Evolutionary conservation across 2,888 invertebrate genomes (phyloP).

Genomic region (Phaedon cochleariae): DNA sequence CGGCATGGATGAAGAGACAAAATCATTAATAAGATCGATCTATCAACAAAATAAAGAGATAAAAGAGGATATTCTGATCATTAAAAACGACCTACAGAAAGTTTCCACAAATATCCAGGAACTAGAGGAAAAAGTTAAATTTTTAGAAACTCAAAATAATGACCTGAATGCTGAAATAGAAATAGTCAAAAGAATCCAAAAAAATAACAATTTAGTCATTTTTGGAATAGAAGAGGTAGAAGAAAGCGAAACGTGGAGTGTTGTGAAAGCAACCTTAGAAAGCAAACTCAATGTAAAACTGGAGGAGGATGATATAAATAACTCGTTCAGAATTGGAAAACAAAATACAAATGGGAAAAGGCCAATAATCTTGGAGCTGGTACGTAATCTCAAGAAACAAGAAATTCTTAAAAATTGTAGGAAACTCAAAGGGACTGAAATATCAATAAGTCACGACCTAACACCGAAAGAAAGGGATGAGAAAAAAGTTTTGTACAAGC

Average conservation of each 20-base stretch:
- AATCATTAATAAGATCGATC: conserved; percentile 2
- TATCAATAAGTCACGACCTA: neutral
- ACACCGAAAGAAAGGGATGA: neutral
- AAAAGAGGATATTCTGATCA: neutral
- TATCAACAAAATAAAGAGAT: neutral
- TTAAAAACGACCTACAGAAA: neutral
- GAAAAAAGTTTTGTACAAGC: neutral
- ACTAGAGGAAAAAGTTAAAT: neutral
- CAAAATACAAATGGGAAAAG: neutral
- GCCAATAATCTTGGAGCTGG: conserved; percentile 4
- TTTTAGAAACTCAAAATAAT: conserved; percentile 1
- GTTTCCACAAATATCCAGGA: neutral
- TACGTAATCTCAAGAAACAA: conserved; percentile 1
- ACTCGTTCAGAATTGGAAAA: neutral
- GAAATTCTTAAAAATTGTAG: neutral
- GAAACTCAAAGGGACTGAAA: neutral
- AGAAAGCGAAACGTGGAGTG: neutral
- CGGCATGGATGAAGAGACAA: conserved; percentile 3
- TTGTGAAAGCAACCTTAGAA: neutral
- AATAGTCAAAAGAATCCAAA: neutral
- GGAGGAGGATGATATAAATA: neutral
- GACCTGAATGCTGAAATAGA: neutral
- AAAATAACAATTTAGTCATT: conserved; percentile 7
- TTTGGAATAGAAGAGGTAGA: neutral
- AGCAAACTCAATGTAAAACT: neutral